Base-by-base conservation (phyloP, 2,888 invertebrate genomes). In the Parnassius smintheus region DNA sequence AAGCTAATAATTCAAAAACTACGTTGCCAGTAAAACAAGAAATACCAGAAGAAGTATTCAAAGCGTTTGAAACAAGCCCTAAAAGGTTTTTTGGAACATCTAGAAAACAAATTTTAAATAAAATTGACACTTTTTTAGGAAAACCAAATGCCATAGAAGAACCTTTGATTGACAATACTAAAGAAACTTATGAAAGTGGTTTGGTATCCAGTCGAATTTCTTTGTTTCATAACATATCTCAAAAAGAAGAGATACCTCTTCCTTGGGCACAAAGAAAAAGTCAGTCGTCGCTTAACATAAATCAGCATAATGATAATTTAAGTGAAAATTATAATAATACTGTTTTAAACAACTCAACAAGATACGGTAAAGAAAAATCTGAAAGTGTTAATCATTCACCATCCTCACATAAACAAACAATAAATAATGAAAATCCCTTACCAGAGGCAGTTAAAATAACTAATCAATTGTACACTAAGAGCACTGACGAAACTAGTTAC, bases 61-160 rank as follows among this genome's bases (percentile, higher is more conserved):
- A 86, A 77, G 91, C 91, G 13, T 91, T 91, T 70, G 91, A 91
- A 81, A 91, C 90, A 13, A 91, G 91, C 68, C 91, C 91, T 9
- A 92, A 90, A 68, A 77, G 91, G 72, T 91, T 91, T 72, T 91
- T 92, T 62, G 91, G 91, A 1, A 91, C 91, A 44, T 91, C 91
- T 54, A 80, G 91, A 70, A 86, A 86, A 69, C 90, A 88, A 65
- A 91, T 91, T 71, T 73, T 91, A 66, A 88, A 82, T 71, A 91
- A 91, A 79, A 85, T 91, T 60, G 91, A 91, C 67, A 85, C 82
- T 67, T 91, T 88, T 75, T 81, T 84, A 73, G 86, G 83, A 62
- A 87, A 85, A 71, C 82, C 85, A 61, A 76, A 72, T 65, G 71
- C 72, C 67, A 71, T 70, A 59, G 74, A 80, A 59, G 76, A 80